These are phyloP conservation scores for Trachythela sp. DNA, from an alignment of 64 coral and sea anemone species.

Conservation along the genomic window DNA sequence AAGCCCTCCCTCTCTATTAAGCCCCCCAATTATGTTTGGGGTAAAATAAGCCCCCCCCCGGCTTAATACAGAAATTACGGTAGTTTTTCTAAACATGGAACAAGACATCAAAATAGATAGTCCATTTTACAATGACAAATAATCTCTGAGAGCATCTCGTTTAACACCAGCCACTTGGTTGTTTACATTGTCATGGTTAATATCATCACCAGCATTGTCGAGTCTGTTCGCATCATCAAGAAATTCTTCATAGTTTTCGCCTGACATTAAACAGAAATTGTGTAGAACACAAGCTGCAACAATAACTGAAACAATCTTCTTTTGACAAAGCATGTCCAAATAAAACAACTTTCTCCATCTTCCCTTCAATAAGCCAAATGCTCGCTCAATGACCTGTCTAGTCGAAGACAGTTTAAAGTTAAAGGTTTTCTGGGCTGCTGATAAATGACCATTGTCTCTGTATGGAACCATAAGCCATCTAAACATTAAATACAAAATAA, in stretches of 20 bases:
- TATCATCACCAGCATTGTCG: neutral
- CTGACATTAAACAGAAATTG: neutral
- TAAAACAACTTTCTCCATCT: neutral
- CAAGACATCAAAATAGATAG: no score
- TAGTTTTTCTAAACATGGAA: no score
- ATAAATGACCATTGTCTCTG: neutral
- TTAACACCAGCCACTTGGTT: neutral
- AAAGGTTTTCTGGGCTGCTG: neutral
- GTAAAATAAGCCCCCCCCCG: no score
- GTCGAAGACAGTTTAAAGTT: slow-evolving; percentile 1
- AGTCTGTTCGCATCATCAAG: neutral
- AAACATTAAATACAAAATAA: neutral
- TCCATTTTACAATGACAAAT: neutral
- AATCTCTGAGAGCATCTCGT: neutral
- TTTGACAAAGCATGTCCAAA: neutral
- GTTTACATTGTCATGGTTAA: neutral
- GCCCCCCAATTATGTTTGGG: no score
- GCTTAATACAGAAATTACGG: no score
- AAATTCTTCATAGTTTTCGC: neutral
- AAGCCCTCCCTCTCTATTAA: no score
- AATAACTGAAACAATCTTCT: neutral
- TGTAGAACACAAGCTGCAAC: neutral
- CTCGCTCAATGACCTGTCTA: neutral
- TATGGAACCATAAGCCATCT: neutral
- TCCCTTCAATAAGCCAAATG: neutral